Conservation (phyloP, 2,113 vertebrate species). For the Rousettus leschenaultii region DNA sequence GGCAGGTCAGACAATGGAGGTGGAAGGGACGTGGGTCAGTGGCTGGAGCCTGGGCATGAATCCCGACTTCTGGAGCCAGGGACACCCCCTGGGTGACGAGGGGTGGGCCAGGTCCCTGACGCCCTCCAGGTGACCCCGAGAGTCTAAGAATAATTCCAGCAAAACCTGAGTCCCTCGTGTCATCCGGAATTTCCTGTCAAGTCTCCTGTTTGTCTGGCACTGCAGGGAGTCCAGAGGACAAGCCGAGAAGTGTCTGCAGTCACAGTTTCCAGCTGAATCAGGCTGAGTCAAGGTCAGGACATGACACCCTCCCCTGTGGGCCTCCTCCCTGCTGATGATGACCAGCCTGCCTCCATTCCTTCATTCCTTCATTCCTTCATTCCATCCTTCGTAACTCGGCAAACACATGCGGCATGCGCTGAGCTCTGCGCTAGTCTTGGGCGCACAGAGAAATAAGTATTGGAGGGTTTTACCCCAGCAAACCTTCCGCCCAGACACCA, state of each 20-base stretch:
- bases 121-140: not conserved
- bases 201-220: not conserved
- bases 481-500: not conserved
- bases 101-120: not conserved
- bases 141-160: not conserved
- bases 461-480: not conserved
- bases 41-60: not conserved
- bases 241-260: not conserved
- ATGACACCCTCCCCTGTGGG: not conserved
- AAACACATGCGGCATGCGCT: constrained; percentile 19
- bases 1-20: not conserved
- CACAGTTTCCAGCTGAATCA: constrained; percentile 43
- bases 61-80: not conserved
- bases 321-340: constrained; percentile 25
- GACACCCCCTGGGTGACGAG: not conserved
- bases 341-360: not conserved
- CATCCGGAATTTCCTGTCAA: not conserved
- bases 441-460: not conserved
- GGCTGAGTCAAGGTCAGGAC: constrained; percentile 52
- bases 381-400: not conserved
- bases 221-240: constrained; percentile 1
- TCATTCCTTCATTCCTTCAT: not conserved
- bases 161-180: not conserved
- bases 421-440: not conserved
- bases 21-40: not conserved